Evolutionary conservation across 2,797 vertebrate species (phyloP), one percentile per base, ranked within the genome.

Genomic region (Cyprinodon diabolis): DNA sequence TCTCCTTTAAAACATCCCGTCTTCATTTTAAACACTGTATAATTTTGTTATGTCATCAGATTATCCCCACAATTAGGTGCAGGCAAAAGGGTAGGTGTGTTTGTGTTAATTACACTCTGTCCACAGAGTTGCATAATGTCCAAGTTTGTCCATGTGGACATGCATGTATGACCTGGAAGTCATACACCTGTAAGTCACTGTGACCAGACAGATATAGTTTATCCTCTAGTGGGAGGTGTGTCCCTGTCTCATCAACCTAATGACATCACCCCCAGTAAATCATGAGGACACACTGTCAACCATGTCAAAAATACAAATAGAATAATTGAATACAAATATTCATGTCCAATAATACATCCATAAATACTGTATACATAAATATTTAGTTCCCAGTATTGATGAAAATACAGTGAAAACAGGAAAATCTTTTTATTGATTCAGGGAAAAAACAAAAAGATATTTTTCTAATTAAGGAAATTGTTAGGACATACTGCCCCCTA

Each of bases 251-350:
- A 40, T 82, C 78, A 80, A 75, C 66, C 75, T 71, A 56, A 66
- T 83, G 85, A 86, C 77, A 77, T 83, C 86, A 85, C 75, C 76
- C 78, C 62, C 51, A 73, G 68, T 78, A 66, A 76, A 80, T 72
- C 76, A 84, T 74, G 48, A 80, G 72, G 77, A 87, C 75, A 60
- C 63, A 19, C 80, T 2, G 68, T 75, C 86, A 5, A 15, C 2
- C 5, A 19, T 51, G 14, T 17, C 17, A 1, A n/a, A n/a, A 55
- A n/a, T 55, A 55, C 7, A 55, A n/a, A 8, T 55, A 55, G 52
- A 21, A 55, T n/a, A n/a, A 2, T n/a, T 55, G 2, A n/a, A n/a
- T n/a, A 55, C 8, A n/a, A 55, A 21, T 14, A 55, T 19, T 51
- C 15, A 19, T 55, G 21, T n/a, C 9, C n/a, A 55, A 55, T 4